phyloP scores from a whole-genome alignment of 2,888 invertebrate species.

The Chromoteleia sp. region DNA sequence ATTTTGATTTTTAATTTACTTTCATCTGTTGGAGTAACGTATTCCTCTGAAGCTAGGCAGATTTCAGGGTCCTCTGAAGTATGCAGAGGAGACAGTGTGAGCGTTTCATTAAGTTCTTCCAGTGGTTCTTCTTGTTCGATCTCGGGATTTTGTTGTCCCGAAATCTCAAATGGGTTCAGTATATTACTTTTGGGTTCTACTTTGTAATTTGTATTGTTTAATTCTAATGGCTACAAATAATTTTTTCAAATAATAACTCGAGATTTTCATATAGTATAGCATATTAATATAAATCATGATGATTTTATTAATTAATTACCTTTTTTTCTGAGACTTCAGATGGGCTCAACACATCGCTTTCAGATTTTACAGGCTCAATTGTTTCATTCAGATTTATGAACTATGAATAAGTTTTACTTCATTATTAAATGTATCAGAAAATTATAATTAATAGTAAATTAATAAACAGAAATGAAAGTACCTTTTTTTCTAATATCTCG shows the following conservation, averaged over 20 bases:
- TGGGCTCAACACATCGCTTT: not conserved
- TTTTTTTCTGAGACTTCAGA: not conserved
- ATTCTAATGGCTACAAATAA: not conserved
- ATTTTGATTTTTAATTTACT: constrained; percentile 71
- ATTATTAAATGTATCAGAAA: not conserved
- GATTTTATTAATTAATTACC: not conserved
- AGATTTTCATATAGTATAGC: not conserved
- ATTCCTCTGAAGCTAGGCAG: constrained; percentile 74
- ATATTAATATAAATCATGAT: no score
- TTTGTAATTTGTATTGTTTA: constrained; percentile 9
- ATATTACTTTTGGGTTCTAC: constrained; percentile 13
- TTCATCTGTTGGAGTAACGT: constrained; percentile 78
- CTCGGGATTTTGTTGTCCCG: constrained; percentile 8
- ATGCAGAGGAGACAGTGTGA: constrained; percentile 22
- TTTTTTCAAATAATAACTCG: not conserved
- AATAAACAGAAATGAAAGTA: constrained; percentile 1
- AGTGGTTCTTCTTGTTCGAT: constrained; percentile 27
- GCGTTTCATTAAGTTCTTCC: constrained; percentile 42
- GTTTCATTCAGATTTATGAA: not conserved
- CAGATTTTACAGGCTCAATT: not conserved
- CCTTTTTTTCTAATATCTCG: constrained; percentile 12
- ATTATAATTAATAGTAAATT: not conserved
- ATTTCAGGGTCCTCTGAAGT: constrained; percentile 43
- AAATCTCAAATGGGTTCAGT: constrained; percentile 13
- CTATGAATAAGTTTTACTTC: not conserved